Conservation (phyloP, 2,113 vertebrate genomes). For the Gymnobelideus leadbeateri region DNA sequence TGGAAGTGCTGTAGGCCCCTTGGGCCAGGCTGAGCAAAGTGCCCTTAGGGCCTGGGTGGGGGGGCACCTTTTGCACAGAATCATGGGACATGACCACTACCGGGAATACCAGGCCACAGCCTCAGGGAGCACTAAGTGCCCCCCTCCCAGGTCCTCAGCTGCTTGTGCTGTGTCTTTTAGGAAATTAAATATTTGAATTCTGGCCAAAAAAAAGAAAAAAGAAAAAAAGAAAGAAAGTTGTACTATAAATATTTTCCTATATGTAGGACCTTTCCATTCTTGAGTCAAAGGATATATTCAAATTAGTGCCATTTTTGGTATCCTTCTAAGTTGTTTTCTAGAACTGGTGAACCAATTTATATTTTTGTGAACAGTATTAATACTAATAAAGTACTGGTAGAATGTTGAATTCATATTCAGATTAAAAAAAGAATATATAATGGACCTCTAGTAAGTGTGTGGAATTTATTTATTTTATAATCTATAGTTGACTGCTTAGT, state of each 20-base stretch:
- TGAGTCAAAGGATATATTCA: too few relatives aligned
- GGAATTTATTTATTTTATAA: not conserved
- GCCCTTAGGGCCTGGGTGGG: not conserved
- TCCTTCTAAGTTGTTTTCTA: too few relatives aligned
- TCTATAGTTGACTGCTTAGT: not conserved
- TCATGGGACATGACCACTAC: not conserved
- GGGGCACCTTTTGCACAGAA: not conserved
- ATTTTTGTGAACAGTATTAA: too few relatives aligned
- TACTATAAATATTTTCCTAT: too few relatives aligned
- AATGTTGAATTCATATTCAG: too few relatives aligned
- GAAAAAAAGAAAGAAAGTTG: too few relatives aligned
- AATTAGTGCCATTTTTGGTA: too few relatives aligned
- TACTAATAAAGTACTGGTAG: too few relatives aligned
- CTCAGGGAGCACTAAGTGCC: not conserved
- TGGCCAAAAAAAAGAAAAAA: too few relatives aligned
- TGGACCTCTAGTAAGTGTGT: not conserved
- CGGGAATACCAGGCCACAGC: not conserved
- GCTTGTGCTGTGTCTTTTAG: not conserved
- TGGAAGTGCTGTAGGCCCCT: not conserved
- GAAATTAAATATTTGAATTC: constrained; percentile 70
- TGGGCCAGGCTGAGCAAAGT: not conserved
- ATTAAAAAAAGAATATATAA: constrained; percentile 23
- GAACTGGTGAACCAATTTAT: too few relatives aligned
- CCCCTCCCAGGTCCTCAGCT: rapidly evolving
- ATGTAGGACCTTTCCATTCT: too few relatives aligned